Percentiles rank a stretch among this genome's conserved stretches.
phyloP scores from a whole-genome alignment of 2,797 vertebrate species.

The Myoxocephalus aenaeus region DNA sequence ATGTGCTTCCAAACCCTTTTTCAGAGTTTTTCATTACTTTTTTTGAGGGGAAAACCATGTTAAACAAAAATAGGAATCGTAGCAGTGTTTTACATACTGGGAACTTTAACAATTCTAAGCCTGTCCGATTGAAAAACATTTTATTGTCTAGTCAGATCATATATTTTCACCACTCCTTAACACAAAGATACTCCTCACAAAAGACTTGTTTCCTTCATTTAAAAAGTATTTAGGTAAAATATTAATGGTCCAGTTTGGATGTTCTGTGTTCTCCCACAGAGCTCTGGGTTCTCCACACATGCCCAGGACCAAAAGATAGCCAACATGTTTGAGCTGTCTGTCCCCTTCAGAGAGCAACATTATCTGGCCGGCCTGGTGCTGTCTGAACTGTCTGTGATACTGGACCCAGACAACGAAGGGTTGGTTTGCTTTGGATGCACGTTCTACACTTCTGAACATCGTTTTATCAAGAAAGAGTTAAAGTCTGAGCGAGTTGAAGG shows the following conservation, averaged over 20 bases:
- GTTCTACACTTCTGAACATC: background rate
- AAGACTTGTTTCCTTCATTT: background rate
- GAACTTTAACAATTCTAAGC: background rate
- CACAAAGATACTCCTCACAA: background rate
- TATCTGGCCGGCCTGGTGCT: slow-evolving; percentile 94
- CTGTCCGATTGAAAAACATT: too few species aligned
- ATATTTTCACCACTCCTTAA: background rate
- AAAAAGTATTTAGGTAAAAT: background rate
- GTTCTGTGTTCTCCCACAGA: slow-evolving; percentile 78
- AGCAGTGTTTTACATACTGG: background rate
- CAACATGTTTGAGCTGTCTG: slow-evolving; percentile 98
- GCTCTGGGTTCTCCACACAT: slow-evolving; percentile 97
- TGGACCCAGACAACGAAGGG: slow-evolving; percentile 97
- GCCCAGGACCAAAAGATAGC: slow-evolving; percentile 99
- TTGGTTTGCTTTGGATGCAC: slow-evolving; percentile 74
- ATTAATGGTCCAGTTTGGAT: background rate
- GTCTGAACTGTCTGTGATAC: slow-evolving; percentile 93
- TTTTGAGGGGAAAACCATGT: background rate
- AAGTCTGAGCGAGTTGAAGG: background rate
- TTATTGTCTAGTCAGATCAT: background rate
- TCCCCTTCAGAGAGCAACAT: slow-evolving; percentile 98
- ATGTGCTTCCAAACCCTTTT: too few species aligned
- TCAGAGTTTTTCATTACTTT: too few species aligned
- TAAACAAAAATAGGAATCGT: background rate
- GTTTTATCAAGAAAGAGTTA: background rate